Evolutionary conservation across 2,113 vertebrate species (phyloP), one percentile per base, ranked within the genome.

Genomic region (Siphamia tubifer): DNA sequence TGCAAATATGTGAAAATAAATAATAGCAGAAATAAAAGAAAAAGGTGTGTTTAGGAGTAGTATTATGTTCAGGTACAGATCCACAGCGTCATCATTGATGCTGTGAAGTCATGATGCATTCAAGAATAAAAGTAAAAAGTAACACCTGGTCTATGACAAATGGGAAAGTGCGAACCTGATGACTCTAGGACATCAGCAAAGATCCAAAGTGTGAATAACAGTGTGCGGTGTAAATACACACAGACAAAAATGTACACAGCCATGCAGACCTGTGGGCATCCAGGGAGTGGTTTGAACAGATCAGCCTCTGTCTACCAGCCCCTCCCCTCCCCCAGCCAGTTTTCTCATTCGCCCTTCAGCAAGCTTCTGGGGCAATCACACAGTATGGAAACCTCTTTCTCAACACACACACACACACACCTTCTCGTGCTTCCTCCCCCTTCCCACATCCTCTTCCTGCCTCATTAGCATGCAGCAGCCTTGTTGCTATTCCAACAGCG

Each of bases 391-490:
- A 68, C 62, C 69, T 67, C 4, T 0, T 35, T 39, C n/a, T 69
- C 20, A 42, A 20, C 63, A 48, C 71, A 38, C 44, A 55, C 47
- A n/a, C 30, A 56, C 47, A 20, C 44, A 55, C 47, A 32, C 57
- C 36, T 44, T n/a, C 28, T 10, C 17, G 52, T 27, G 15, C 28
- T 2, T 20, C 52, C 31, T 2, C 28, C 28, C 17, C 24, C 32
- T 56, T 62, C 16, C 62, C 47, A 76, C 79, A 79, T 72, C 67
- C 65, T 52, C 45, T 72, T 81, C 61, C 79, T 58, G 56, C 68
- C 74, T 84, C 83, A 88, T 87, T 86, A 86, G 45, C 73, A 81
- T 83, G 77, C 79, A 56, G 82, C 35, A 39, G 11, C 32, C 69
- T 84, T 60, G 6, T 82, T 81, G 57, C 58, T 83, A 79, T 82